Base-by-base conservation (phyloP, 2,888 invertebrate species). In the Harpalus rufipes region DNA sequence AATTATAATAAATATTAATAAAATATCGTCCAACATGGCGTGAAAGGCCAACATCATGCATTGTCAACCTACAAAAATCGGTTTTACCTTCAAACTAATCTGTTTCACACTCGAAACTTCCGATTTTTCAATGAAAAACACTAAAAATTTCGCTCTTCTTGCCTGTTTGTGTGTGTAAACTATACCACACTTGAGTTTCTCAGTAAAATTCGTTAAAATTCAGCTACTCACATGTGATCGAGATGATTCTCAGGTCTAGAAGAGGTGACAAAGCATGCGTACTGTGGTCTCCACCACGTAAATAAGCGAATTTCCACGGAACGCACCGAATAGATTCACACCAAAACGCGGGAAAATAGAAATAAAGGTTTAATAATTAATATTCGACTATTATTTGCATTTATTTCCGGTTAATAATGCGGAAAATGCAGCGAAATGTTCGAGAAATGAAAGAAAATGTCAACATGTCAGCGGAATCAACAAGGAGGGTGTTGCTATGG, bases 181-280 rank as follows among this genome's bases (percentile, higher is more conserved):
- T 92, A 92, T 92, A 92, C 85, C 83, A 81, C 86, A 86, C 86
- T 86, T 85, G 84, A 61, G 91, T 90, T 89, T 90, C 89, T 90
- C 90, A 88, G 81, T 90, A 90, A 91, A 91, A 91, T 91, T 91
- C 92, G 89, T 89, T 92, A 92, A 51, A 92, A 92, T 92, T 90
- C 91, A 91, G 90, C 93, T 95, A 96, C 96, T 96, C 95, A 96
- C 96, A 95, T 96, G 96, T 96, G 96, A 95, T 95, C 95, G 93
- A 94, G 95, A 95, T 95, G 96, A 95, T 95, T 94, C 95, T 95
- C 95, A 94, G 94, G 94, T 95, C 95, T 95, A 95, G 95, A 95
- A 95, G 95, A 94, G 93, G 92, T 92, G 92, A 92, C 91, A 92
- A 93, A 93, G 94, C 95, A 93, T 94, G 95, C 95, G 95, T 93